These are phyloP conservation scores for Muscicapa adusta DNA, from an alignment of 2,113 vertebrate genomes.

Conservation along the genomic window DNA sequence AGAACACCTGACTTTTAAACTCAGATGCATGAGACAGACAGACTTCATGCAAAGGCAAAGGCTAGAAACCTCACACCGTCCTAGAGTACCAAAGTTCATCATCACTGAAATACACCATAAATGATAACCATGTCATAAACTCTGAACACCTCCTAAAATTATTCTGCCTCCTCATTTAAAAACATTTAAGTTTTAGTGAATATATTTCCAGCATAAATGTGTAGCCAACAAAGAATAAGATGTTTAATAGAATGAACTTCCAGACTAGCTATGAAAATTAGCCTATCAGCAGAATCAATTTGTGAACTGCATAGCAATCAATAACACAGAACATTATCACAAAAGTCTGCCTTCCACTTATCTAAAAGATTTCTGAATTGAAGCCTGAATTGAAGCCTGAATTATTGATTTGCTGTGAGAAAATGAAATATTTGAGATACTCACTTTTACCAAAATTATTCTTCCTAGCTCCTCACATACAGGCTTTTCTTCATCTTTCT, in stretches of 20 bases:
- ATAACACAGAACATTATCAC: background rate
- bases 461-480: slow-evolving; percentile 60
- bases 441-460: slow-evolving; percentile 82
- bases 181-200: background rate
- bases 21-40: background rate
- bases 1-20: background rate
- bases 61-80: background rate
- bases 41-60: background rate
- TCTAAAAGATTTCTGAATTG: background rate
- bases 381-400: background rate
- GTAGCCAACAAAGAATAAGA: background rate
- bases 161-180: background rate
- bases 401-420: background rate
- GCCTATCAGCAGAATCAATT: background rate
- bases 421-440: slow-evolving; percentile 42
- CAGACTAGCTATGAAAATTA: background rate
- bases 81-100: background rate
- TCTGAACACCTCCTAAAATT: background rate
- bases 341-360: background rate
- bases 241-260: background rate
- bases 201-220: background rate
- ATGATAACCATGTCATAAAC: background rate
- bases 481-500: slow-evolving; percentile 47
- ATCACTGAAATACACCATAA: background rate
- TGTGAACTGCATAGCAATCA: background rate